Conservation (phyloP, 2,888 invertebrate species). For the Crepidodera aurea region DNA sequence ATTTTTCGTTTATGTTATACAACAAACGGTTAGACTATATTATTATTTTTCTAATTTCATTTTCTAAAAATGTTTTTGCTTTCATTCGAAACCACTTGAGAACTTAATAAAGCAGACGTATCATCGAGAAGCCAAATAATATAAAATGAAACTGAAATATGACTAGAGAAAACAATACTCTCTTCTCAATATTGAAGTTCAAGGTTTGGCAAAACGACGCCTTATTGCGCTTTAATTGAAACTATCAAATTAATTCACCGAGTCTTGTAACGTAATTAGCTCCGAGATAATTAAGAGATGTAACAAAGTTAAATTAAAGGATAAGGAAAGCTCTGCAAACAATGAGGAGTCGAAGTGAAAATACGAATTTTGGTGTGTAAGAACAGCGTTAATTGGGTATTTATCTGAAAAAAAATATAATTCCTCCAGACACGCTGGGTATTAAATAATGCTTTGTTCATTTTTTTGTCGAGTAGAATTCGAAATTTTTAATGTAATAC, state of each 20-base stretch:
- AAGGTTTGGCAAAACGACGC: slow-evolving; percentile 18
- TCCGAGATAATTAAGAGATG: slow-evolving; percentile 30
- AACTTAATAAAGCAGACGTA: neutral
- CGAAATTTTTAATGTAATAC: too few species aligned
- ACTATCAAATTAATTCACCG: slow-evolving; percentile 34
- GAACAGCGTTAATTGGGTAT: slow-evolving; percentile 21
- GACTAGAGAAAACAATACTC: slow-evolving; percentile 19
- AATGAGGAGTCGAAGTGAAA: slow-evolving; percentile 26
- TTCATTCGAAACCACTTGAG: too few species aligned
- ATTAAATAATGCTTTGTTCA: neutral
- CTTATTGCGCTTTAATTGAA: slow-evolving; percentile 26
- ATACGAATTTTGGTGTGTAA: slow-evolving; percentile 21
- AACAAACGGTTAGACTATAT: too few species aligned
- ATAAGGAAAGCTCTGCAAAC: slow-evolving; percentile 31
- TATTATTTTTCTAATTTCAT: too few species aligned
- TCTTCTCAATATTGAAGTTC: slow-evolving; percentile 16
- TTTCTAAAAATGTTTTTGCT: too few species aligned
- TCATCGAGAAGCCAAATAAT: neutral
- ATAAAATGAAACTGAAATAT: slow-evolving; percentile 16
- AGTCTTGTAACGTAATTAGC: slow-evolving; percentile 33
- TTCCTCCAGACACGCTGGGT: slow-evolving; percentile 4
- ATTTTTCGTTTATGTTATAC: too few species aligned
- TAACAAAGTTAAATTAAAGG: slow-evolving; percentile 29
- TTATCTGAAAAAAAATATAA: slow-evolving; percentile 9
- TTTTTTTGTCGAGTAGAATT: too few species aligned